These are phyloP conservation scores for Mirounga angustirostris DNA, from an alignment of 2,113 vertebrate species.

Conservation along the genomic window DNA sequence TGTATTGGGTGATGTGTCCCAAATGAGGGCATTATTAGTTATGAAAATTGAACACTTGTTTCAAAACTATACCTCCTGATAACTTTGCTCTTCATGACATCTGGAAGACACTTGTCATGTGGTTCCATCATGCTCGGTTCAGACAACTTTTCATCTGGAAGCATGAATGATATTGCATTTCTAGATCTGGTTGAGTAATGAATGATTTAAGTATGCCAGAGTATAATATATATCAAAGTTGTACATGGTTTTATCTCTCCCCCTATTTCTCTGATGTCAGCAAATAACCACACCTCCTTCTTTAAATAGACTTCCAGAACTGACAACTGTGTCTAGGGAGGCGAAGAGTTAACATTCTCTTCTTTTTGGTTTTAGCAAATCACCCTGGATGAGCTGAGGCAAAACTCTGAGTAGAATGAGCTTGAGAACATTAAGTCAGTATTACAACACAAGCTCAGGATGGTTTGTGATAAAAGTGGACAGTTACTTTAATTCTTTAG, in stretches of 20 bases:
- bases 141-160: not conserved
- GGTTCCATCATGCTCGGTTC: not conserved
- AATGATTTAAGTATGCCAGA: not conserved
- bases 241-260: not conserved
- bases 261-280: not conserved
- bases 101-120: not conserved
- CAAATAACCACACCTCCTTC: not conserved
- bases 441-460: not conserved
- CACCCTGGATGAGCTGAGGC: not conserved
- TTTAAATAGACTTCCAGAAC: not conserved
- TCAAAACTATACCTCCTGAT: not conserved
- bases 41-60: not conserved
- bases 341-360: not conserved
- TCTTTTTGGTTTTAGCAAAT: slow-evolving; percentile 41
- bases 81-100: not conserved
- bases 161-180: not conserved
- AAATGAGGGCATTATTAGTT: not conserved
- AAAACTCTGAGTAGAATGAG: not conserved
- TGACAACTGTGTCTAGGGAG: not conserved
- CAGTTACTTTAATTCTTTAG: not conserved
- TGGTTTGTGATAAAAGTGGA: slow-evolving; percentile 33
- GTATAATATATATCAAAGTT: not conserved
- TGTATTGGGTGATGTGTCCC: not conserved
- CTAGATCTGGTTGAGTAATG: not conserved
- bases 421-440: not conserved